These are phyloP conservation scores for Apistogramma diplotaenia DNA, from an alignment of 2,113 vertebrate species.

Conservation along the genomic window DNA sequence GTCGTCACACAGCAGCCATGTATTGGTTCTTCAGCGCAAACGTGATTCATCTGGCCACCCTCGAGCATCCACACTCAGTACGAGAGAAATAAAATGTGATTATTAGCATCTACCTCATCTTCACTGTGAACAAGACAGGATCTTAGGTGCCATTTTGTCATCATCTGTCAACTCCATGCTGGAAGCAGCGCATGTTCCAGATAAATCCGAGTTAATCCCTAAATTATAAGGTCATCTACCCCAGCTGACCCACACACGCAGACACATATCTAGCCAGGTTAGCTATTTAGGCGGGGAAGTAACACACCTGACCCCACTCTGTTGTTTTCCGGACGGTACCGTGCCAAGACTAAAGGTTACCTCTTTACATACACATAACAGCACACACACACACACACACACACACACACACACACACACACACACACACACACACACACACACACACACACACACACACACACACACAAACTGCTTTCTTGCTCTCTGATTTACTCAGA, in stretches of 20 bases:
- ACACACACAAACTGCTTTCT: background rate
- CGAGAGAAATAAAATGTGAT: background rate
- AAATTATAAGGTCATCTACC: constrained; percentile 47
- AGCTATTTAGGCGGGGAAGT: constrained; percentile 7
- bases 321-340: constrained; percentile 27
- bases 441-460: constrained; percentile 25
- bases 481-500: constrained; percentile 21
- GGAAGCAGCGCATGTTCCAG: constrained; percentile 19
- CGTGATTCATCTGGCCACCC: constrained; percentile 38
- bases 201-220: constrained; percentile 44
- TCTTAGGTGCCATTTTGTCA: constrained; percentile 34
- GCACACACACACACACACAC: constrained; percentile 12
- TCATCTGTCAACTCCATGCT: constrained; percentile 23
- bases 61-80: background rate
- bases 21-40: constrained; percentile 14
- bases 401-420: background rate
- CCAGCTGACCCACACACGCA: constrained; percentile 49
- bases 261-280: constrained; percentile 21
- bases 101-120: background rate
- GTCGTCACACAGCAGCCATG: constrained; percentile 28
- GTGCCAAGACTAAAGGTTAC: constrained; percentile 44
- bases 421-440: too few species aligned
- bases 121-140: background rate
- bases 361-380: constrained; percentile 24
- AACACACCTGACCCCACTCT: constrained; percentile 63